These are phyloP conservation scores for Volucella inflata DNA, from an alignment of 2,888 invertebrate species.

Conservation along the genomic window DNA sequence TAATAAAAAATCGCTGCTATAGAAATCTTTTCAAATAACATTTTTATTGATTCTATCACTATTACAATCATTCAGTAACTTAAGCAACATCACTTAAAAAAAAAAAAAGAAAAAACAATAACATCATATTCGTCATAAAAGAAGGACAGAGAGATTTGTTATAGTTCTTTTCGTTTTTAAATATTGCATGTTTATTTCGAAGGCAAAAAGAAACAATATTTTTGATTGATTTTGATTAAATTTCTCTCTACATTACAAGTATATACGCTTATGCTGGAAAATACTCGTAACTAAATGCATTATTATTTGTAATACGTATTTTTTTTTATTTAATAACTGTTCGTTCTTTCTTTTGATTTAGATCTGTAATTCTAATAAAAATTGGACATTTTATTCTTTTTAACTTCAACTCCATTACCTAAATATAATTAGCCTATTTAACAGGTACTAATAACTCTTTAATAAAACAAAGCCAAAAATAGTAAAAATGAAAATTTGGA, in stretches of 20 bases:
- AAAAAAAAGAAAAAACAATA: constrained; percentile 13
- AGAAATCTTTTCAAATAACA: background rate
- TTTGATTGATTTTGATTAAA: background rate
- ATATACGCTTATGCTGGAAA: background rate
- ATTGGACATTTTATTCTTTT: constrained; percentile 61
- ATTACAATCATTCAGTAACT: background rate
- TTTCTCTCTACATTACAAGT: background rate
- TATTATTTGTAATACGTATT: constrained; percentile 5
- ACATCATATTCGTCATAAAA: constrained; percentile 3
- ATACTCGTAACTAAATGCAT: constrained; percentile 1
- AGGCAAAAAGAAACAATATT: constrained; percentile 14
- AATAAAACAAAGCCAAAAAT: constrained; percentile 11
- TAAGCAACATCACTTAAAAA: background rate
- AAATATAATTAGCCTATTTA: constrained; percentile 63
- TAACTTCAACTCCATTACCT: constrained; percentile 27
- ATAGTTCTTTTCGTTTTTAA: constrained; percentile 20
- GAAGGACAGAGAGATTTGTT: constrained; percentile 37
- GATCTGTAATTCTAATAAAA: constrained; percentile 12
- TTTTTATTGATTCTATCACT: background rate
- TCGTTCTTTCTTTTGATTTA: constrained; percentile 10
- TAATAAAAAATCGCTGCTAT: background rate
- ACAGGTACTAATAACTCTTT: constrained; percentile 74
- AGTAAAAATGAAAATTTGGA: background rate
- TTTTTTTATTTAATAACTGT: constrained; percentile 28
- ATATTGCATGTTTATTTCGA: constrained; percentile 8